phyloP scores from a whole-genome alignment of 2,888 invertebrate species.

The Rotaria magnacalcarata region DNA sequence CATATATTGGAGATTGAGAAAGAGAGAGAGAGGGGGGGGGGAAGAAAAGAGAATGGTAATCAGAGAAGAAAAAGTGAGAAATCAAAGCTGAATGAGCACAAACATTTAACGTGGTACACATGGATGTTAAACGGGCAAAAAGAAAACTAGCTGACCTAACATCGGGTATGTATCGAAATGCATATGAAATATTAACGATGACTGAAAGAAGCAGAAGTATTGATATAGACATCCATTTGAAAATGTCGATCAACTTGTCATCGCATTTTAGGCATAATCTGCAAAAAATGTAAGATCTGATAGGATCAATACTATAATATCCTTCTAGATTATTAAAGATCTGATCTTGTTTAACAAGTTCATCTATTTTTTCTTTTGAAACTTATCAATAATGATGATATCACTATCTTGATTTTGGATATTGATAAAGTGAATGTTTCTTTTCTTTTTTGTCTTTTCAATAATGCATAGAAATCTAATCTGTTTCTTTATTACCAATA shows the following conservation, averaged over 20 bases:
- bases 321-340: too few relatives aligned
- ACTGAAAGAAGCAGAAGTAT: not conserved
- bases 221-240: not conserved
- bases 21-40: not conserved
- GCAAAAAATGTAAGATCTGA: not conserved
- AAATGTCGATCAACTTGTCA: not conserved
- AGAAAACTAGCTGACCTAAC: not conserved
- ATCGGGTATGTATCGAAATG: not conserved
- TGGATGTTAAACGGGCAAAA: not conserved
- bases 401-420: too few relatives aligned
- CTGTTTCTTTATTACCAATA: too few relatives aligned
- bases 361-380: too few relatives aligned
- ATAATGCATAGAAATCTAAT: too few relatives aligned
- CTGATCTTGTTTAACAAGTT: too few relatives aligned
- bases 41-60: not conserved
- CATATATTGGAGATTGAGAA: not conserved
- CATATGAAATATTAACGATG: not conserved
- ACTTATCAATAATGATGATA: too few relatives aligned
- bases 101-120: not conserved
- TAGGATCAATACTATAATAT: not conserved
- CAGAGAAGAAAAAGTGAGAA: not conserved
- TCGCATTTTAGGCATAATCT: not conserved
- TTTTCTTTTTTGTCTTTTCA: too few relatives aligned
- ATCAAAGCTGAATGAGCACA: not conserved
- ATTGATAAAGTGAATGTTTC: too few relatives aligned